phyloP scores from a whole-genome alignment of 37 sponge, comb jelly and placozoan species.

The Spongilla lacustris region DNA sequence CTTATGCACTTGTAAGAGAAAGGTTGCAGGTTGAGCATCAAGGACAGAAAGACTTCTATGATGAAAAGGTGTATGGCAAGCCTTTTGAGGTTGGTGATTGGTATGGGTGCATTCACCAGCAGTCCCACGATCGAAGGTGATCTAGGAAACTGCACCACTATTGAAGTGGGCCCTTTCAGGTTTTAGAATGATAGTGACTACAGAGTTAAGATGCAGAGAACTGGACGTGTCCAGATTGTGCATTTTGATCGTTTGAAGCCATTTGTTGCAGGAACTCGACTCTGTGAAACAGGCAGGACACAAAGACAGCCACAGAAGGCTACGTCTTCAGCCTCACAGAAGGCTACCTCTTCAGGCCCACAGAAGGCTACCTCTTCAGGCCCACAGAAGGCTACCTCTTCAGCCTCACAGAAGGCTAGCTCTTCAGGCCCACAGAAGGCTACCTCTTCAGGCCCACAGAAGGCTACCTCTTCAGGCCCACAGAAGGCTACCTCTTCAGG shows the following conservation, averaged over 20 bases:
- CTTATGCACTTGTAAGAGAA: conserved; percentile 9
- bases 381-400: too few relatives aligned
- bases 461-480: too few relatives aligned
- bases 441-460: too few relatives aligned
- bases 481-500: too few relatives aligned
- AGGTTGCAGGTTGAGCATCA: not conserved
- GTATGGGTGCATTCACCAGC: conserved; percentile 58
- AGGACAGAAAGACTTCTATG: conserved; percentile 29
- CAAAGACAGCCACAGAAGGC: not conserved
- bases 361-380: too few relatives aligned
- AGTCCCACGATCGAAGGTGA: conserved; percentile 9
- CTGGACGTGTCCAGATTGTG: conserved; percentile 4
- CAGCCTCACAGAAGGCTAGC: too few relatives aligned
- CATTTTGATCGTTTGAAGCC: conserved; percentile 61
- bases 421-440: too few relatives aligned
- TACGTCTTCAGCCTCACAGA: too few relatives aligned
- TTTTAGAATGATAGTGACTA: conserved; percentile 33
- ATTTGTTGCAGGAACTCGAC: too few relatives aligned
- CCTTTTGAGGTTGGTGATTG: conserved; percentile 47
- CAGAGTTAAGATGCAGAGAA: conserved; percentile 3
- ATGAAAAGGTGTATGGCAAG: conserved; percentile 43
- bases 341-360: too few relatives aligned
- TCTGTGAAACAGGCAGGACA: not conserved
- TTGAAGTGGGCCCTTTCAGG: conserved; percentile 50
- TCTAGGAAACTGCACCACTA: conserved; percentile 54